Conservation (phyloP, 2,888 invertebrate species). For the Amiota minor region DNA sequence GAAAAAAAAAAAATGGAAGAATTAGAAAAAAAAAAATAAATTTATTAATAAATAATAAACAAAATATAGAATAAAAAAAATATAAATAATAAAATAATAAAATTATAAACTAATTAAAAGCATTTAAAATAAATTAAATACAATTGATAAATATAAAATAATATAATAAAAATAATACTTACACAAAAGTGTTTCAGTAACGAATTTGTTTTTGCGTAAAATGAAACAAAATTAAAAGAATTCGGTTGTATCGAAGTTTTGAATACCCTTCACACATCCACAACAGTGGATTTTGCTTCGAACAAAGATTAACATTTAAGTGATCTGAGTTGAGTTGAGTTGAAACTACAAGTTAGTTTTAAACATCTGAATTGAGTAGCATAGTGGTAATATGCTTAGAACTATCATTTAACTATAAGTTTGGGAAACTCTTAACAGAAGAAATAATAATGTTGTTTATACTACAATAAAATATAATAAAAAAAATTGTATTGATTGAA, state of each 20-base stretch:
- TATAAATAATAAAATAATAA: too few relatives aligned
- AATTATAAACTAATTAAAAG: neutral
- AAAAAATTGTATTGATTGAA: too few relatives aligned
- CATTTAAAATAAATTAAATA: conserved; percentile 15
- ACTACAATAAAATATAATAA: too few relatives aligned
- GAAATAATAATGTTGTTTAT: too few relatives aligned
- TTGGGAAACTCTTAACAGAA: too few relatives aligned
- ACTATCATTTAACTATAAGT: too few relatives aligned
- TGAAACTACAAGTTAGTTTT: too few relatives aligned
- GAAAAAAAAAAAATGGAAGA: neutral
- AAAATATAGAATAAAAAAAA: neutral
- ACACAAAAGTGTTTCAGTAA: conserved; percentile 18
- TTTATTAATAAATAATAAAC: neutral
- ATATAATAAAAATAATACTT: neutral
- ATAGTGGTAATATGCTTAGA: too few relatives aligned
- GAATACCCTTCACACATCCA: too few relatives aligned
- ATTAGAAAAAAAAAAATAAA: too few relatives aligned
- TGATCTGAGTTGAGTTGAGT: too few relatives aligned
- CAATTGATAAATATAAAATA: neutral
- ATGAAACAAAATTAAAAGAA: conserved; percentile 26
- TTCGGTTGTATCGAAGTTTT: neutral
- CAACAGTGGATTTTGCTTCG: neutral
- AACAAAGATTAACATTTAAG: neutral
- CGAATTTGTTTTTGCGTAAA: conserved; percentile 26
- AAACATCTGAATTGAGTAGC: too few relatives aligned